phyloP scores from a whole-genome alignment of 2,113 vertebrate genomes.

The Engraulis encrasicolus region DNA sequence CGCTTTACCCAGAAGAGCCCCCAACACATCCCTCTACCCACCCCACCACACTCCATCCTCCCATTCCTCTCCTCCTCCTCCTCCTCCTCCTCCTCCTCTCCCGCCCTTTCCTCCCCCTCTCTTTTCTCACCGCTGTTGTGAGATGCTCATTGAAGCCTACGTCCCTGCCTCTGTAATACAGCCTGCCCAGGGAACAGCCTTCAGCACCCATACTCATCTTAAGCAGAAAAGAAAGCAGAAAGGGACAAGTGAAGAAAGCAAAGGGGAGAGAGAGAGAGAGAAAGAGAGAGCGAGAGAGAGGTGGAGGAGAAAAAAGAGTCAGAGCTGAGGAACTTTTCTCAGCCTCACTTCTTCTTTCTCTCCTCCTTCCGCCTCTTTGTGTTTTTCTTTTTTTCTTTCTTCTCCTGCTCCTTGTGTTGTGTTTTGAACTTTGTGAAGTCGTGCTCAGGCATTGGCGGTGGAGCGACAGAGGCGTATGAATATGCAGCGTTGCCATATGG shows the following conservation, averaged over 20 bases:
- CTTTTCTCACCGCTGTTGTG: constrained; percentile 44
- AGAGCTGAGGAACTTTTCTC: constrained; percentile 57
- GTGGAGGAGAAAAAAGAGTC: constrained; percentile 20
- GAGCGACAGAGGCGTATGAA: constrained; percentile 74
- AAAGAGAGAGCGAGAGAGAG: constrained; percentile 28
- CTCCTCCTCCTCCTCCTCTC: neutral
- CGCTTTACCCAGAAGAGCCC: constrained; percentile 51
- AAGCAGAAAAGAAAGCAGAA: constrained; percentile 39
- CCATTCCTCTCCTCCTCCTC: neutral
- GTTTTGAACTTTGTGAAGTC: constrained; percentile 65
- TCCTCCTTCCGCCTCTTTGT: constrained; percentile 59
- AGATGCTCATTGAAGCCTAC: constrained; percentile 9
- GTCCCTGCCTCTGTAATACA: constrained; percentile 21
- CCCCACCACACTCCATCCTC: neutral
- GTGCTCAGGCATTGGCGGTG: constrained; percentile 70
- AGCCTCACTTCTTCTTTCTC: constrained; percentile 31
- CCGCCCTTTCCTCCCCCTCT: constrained; percentile 43
- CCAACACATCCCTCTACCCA: neutral
- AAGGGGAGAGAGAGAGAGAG: constrained; percentile 28
- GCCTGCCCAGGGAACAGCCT: constrained; percentile 44
- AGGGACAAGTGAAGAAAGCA: constrained; percentile 33
- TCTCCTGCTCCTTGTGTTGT: constrained; percentile 59
- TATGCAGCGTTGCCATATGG: constrained; percentile 81
- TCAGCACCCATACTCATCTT: constrained; percentile 52
- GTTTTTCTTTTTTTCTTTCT: neutral